phyloP scores from a whole-genome alignment of 2,888 invertebrate species.

The Orthosia cruda region DNA sequence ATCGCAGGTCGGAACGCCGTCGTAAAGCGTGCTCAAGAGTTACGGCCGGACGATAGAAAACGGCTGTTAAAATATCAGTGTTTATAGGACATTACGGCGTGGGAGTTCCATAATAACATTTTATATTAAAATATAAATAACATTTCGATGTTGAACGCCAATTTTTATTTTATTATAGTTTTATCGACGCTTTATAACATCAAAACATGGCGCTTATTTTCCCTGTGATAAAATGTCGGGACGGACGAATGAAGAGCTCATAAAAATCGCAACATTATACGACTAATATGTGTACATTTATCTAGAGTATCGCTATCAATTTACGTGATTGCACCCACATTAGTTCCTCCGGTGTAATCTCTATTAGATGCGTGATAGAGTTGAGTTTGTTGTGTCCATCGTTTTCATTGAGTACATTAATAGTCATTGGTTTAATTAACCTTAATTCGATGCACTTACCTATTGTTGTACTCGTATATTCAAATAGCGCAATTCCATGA shows the following conservation, averaged over 20 bases:
- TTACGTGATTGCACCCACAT: constrained; percentile 69
- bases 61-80: constrained; percentile 66
- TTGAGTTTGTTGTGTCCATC: constrained; percentile 70
- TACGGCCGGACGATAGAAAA: constrained; percentile 61
- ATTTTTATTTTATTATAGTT: constrained; percentile 55
- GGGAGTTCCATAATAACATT: constrained; percentile 58
- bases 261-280: constrained; percentile 53
- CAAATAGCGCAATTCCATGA: constrained; percentile 74
- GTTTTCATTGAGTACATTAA: constrained; percentile 75
- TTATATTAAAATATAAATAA: constrained; percentile 63
- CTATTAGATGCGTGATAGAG: constrained; percentile 70
- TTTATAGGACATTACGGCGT: constrained; percentile 65
- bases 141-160: constrained; percentile 43
- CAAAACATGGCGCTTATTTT: constrained; percentile 31
- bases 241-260: constrained; percentile 49
- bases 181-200: constrained; percentile 30
- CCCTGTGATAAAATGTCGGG: constrained; percentile 7
- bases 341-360: constrained; percentile 63
- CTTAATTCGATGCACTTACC: constrained; percentile 85
- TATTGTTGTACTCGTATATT: constrained; percentile 72
- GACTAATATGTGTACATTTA: constrained; percentile 63
- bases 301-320: constrained; percentile 69
- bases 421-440: constrained; percentile 86
- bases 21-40: constrained; percentile 57
- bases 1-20: constrained; percentile 31